These are phyloP conservation scores for Tachina grossa DNA, from an alignment of 2,888 invertebrate species.

Conservation along the genomic window DNA sequence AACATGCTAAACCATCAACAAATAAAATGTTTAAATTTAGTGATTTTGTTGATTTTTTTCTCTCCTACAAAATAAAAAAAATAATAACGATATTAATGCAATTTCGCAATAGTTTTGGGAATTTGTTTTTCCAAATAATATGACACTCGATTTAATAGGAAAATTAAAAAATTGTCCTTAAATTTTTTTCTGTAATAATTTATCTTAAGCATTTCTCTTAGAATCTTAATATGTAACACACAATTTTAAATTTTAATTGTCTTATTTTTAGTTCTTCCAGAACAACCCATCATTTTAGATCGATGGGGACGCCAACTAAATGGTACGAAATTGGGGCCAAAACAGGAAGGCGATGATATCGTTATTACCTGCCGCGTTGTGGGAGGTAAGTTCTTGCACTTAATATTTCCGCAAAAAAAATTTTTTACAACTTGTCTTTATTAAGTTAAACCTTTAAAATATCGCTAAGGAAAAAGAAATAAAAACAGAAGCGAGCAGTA, in stretches of 20 bases:
- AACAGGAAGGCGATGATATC: slow-evolving; percentile 93
- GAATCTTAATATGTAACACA: neutral
- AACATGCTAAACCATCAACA: no score
- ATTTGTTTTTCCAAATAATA: no score
- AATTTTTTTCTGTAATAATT: no score
- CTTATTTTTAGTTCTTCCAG: slow-evolving; percentile 89
- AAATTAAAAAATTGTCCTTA: no score
- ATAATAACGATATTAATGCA: no score
- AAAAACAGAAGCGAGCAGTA: neutral
- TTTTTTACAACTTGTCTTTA: slow-evolving; percentile 21
- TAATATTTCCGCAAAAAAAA: slow-evolving; percentile 19
- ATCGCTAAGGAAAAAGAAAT: neutral
- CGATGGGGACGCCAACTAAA: slow-evolving; percentile 92
- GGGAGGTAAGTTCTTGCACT: slow-evolving; percentile 87
- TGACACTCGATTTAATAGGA: no score
- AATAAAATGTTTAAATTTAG: no score
- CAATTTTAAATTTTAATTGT: neutral
- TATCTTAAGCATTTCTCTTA: no score
- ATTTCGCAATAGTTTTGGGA: no score
- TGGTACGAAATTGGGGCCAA: slow-evolving; percentile 90
- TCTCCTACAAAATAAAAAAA: no score
- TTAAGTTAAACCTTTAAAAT: neutral
- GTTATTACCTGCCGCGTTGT: slow-evolving; percentile 93
- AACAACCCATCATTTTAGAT: slow-evolving; percentile 92
- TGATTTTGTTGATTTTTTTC: no score